Evolutionary conservation across 2,113 vertebrate species (phyloP).

Genomic region (Hyaena hyaena): DNA sequence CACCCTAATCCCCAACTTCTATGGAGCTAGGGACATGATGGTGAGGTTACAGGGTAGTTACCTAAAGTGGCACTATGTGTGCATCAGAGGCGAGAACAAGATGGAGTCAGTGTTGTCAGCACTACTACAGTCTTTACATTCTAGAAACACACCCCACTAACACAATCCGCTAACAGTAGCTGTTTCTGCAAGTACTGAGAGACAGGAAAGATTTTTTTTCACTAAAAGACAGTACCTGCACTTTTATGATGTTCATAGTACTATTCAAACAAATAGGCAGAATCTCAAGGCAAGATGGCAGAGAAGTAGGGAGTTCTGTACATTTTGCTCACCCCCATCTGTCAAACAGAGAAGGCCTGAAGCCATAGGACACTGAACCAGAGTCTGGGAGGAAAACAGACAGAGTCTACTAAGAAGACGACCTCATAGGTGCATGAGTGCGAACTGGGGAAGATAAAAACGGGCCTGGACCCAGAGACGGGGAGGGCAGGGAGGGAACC

Average conservation of each 20-base stretch:
- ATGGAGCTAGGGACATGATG: neutral
- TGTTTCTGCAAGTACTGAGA: neutral
- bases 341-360: too few relatives aligned
- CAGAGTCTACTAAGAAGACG: too few relatives aligned
- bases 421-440: too few relatives aligned
- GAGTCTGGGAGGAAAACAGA: too few relatives aligned
- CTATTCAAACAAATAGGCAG: conserved; percentile 21
- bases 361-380: too few relatives aligned
- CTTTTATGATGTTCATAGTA: conserved; percentile 19
- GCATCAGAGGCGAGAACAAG: neutral
- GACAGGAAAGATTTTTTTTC: neutral
- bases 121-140: neutral
- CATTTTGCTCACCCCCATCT: too few relatives aligned
- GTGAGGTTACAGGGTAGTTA: neutral
- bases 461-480: too few relatives aligned
- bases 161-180: neutral
- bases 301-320: too few relatives aligned
- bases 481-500: too few relatives aligned
- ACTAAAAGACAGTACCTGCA: neutral
- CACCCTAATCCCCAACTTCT: neutral
- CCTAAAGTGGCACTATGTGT: too few relatives aligned
- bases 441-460: too few relatives aligned
- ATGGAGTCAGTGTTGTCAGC: neutral
- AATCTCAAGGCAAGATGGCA: too few relatives aligned
- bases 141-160: neutral